Evolutionary conservation across 2,797 vertebrate species (phyloP), one percentile per base, ranked within the genome.

Genomic region (Syngnathus acus): DNA sequence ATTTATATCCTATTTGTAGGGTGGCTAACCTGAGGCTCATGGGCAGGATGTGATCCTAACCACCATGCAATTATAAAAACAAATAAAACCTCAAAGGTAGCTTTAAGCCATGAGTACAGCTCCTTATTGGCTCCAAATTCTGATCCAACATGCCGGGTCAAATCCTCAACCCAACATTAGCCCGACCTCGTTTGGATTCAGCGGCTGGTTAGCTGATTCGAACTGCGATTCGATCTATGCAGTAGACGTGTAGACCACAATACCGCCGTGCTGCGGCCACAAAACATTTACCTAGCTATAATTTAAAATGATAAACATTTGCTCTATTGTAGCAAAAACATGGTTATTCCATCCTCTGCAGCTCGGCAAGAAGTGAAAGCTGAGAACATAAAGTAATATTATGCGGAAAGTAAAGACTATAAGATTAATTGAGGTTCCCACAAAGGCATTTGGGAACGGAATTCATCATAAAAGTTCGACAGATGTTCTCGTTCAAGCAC

Each of bases 271-370:
- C 17, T 48, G 47, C 17, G 9, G 48, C 48, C 19, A 7, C 7
- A 50, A 50, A 50, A 50, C 47, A 8, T 50, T 9, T 2, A 48
- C 14, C 47, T 6, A 2, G 7, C 4, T 6, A 9, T 50, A 7
- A 19, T 50, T 50, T 1, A 50, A 6, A 19, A 48, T 48, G 19
- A 48, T 48, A 48, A 48, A 48, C 47, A 48, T 2, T 19, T 50
- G 47, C 47, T n/a, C 16, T 8, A 19, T n/a, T n/a, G 48, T 50
- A 9, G 48, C 48, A 19, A 78, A 75, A 71, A 68, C 68, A 74
- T 1, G 5, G n/a, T 65, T 47, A 65, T 45, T 9, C 23, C 3
- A 65, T 55, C 40, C 23, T 54, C 38, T 64, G 21, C 43, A 5
- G 62, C 54, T 55, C 17, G 14, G 17, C 37, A 16, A n/a, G 38